Conservation (phyloP, 2,888 invertebrate genomes). For the Macrostomum cliftonense region DNA sequence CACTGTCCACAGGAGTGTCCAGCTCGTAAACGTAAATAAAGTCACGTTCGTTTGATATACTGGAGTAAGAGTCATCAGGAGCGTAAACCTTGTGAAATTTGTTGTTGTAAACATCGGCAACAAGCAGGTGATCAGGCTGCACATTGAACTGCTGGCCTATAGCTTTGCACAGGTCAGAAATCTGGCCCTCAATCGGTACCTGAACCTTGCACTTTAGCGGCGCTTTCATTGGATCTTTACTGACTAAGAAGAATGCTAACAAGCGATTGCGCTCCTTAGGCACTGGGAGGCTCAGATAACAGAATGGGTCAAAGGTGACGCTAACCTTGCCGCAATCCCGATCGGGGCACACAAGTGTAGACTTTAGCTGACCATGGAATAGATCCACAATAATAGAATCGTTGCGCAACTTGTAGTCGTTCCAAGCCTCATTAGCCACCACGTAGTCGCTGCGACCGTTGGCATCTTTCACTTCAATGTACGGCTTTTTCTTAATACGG, state of each 20-base stretch:
- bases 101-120: constrained; percentile 40
- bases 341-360: constrained; percentile 44
- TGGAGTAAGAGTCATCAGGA: constrained; percentile 33
- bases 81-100: constrained; percentile 40
- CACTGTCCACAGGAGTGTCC: too few relatives aligned
- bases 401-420: constrained; percentile 42
- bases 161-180: too few relatives aligned
- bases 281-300: constrained; percentile 43
- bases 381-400: constrained; percentile 45
- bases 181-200: too few relatives aligned
- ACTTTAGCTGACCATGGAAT: constrained; percentile 45
- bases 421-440: constrained; percentile 43
- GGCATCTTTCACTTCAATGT: constrained; percentile 36
- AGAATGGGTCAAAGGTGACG: constrained; percentile 46
- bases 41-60: constrained; percentile 30
- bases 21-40: too few relatives aligned
- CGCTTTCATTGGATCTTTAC: too few relatives aligned
- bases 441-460: constrained; percentile 31
- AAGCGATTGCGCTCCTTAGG: constrained; percentile 13
- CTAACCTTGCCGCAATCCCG: constrained; percentile 37
- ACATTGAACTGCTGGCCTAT: too few relatives aligned
- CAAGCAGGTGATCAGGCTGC: constrained; percentile 18
- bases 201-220: too few relatives aligned
- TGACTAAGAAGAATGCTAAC: too few relatives aligned
- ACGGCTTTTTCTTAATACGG: constrained; percentile 39